Percentiles rank a stretch among this genome's conserved stretches.
These are phyloP conservation scores for Keiferia lycopersicella DNA, from an alignment of 2,888 invertebrate species.

Conservation along the genomic window DNA sequence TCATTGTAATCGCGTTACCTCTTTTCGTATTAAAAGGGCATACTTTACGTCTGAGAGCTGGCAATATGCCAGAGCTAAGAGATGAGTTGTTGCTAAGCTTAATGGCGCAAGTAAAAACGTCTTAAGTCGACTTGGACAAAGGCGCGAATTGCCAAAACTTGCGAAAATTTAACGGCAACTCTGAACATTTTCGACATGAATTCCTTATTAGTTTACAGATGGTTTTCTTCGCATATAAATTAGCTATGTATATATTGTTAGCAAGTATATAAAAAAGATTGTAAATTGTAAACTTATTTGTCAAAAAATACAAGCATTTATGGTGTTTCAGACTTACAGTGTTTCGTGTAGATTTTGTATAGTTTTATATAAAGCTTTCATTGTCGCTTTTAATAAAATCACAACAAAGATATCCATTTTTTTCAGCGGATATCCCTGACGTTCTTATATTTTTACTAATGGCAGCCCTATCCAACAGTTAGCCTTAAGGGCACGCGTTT, in stretches of 20 bases:
- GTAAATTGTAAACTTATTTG: neutral
- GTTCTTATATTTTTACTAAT: neutral
- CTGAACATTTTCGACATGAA: neutral
- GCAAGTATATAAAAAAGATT: neutral
- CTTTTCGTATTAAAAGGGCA: slow-evolving; percentile 53
- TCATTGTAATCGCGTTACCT: slow-evolving; percentile 56
- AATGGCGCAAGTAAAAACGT: slow-evolving; percentile 19
- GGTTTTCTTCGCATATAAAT: neutral
- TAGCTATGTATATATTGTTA: neutral
- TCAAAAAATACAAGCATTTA: neutral
- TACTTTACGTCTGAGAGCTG: slow-evolving; percentile 50
- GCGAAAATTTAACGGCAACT: neutral
- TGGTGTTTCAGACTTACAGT: neutral
- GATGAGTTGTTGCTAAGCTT: slow-evolving; percentile 17
- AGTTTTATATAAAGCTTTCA: too few relatives aligned
- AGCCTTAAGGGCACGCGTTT: slow-evolving; percentile 16
- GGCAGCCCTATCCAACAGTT: neutral
- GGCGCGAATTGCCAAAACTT: slow-evolving; percentile 2
- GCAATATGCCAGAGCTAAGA: slow-evolving; percentile 42
- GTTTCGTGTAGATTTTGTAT: too few relatives aligned
- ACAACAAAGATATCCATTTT: too few relatives aligned
- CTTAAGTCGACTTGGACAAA: slow-evolving; percentile 11
- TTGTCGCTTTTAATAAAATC: too few relatives aligned
- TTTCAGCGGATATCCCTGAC: too few relatives aligned
- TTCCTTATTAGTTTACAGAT: neutral